Conservation (phyloP, 2,888 invertebrate species). For the Parnassius apollo region DNA sequence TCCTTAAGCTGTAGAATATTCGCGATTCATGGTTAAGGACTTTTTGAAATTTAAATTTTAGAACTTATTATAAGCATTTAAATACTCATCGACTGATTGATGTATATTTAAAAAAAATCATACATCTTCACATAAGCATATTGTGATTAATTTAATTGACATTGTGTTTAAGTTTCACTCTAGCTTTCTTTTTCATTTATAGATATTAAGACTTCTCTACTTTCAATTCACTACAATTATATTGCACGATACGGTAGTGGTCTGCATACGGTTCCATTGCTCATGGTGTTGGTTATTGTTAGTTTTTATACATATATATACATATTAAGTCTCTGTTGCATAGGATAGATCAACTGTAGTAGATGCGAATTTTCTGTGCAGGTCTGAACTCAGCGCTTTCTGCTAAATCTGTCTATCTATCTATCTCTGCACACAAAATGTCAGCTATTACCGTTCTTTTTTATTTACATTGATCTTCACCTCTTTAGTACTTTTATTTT, state of each 20-base stretch:
- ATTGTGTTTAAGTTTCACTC: conserved; percentile 42
- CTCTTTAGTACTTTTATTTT: conserved; percentile 56
- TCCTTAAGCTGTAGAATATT: conserved; percentile 67
- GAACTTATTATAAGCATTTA: conserved; percentile 58
- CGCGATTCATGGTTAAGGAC: conserved; percentile 50
- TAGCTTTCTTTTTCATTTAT: conserved; percentile 41
- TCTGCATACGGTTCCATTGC: conserved; percentile 56
- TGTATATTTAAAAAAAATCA: conserved; percentile 51
- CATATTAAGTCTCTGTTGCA: conserved; percentile 16
- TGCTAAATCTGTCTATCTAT: conserved; percentile 10
- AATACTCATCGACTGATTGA: conserved; percentile 64
- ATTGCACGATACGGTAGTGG: conserved; percentile 60
- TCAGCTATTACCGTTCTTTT: conserved; percentile 39
- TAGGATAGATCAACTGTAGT: conserved; percentile 22
- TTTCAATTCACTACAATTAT: conserved; percentile 30
- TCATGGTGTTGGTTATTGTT: conserved; percentile 41
- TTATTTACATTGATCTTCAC: conserved; percentile 52
- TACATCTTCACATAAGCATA: conserved; percentile 41
- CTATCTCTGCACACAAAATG: conserved; percentile 45
- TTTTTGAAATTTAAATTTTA: conserved; percentile 53
- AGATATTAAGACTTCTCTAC: conserved; percentile 39
- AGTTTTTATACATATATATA: conserved; percentile 35
- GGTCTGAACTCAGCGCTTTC: conserved; percentile 30
- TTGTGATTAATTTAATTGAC: conserved; percentile 45
- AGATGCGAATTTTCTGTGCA: conserved; percentile 44